Conservation (phyloP, 2,888 invertebrate genomes). For the Mycogona germanica region DNA sequence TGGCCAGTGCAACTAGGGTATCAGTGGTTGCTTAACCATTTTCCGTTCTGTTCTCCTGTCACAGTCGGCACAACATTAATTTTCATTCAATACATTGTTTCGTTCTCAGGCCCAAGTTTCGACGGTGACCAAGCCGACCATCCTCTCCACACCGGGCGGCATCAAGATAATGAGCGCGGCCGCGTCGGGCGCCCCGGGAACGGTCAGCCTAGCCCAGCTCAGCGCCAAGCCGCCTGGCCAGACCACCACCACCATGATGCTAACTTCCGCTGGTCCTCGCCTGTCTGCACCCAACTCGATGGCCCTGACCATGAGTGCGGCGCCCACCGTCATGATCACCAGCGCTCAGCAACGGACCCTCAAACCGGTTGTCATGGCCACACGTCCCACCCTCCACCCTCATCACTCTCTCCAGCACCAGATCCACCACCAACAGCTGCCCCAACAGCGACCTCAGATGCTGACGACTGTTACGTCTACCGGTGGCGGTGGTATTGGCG, state of each 20-base stretch:
- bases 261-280: slow-evolving; percentile 6
- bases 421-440: too few relatives aligned
- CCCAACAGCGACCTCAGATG: slow-evolving; percentile 18
- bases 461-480: slow-evolving; percentile 18
- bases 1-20: too few relatives aligned
- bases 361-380: slow-evolving; percentile 22
- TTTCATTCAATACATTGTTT: background rate
- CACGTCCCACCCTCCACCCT: slow-evolving; percentile 19
- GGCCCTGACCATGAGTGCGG: slow-evolving; percentile 16
- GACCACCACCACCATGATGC: slow-evolving; percentile 11
- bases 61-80: background rate
- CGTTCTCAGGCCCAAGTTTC: slow-evolving; percentile 7
- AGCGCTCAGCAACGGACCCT: slow-evolving; percentile 18
- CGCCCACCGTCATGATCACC: slow-evolving; percentile 17
- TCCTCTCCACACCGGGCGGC: slow-evolving; percentile 18
- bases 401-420: too few relatives aligned
- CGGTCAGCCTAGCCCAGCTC: slow-evolving; percentile 16
- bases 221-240: slow-evolving; percentile 16
- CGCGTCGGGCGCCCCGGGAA: background rate
- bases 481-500: too few relatives aligned
- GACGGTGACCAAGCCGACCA: slow-evolving; percentile 15
- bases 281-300: too few relatives aligned
- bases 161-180: slow-evolving; percentile 18
- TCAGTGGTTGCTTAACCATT: too few relatives aligned
- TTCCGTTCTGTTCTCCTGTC: too few relatives aligned